Base-by-base conservation (phyloP, 2,888 invertebrate genomes). In the Lasioglossum vierecki region DNA sequence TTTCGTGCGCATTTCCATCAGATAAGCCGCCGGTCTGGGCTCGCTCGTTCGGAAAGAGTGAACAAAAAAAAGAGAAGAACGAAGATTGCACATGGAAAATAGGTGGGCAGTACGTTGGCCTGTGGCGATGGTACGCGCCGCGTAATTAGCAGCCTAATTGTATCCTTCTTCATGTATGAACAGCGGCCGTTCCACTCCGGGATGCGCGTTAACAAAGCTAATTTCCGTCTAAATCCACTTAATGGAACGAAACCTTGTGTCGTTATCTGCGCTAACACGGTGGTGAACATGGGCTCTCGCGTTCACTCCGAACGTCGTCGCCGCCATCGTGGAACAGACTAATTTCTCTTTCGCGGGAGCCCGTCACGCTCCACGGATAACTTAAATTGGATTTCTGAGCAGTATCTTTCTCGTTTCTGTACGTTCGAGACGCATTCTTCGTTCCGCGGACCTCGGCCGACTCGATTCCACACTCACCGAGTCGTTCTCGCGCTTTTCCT, bases 81-180 rank as follows among this genome's bases (percentile, higher is more conserved):
- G 60, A 15, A 71, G 70, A 22, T 18, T n/a, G n/a, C 46, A 35
- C 46, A n/a, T 44, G 76, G 75, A 77, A 87, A 89, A 85, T 79
- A 82, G 86, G 82, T 39, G 88, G 87, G 79, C 82, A 86, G 83
- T 85, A 83, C 76, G 82, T 26, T 57, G 82, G 35, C 57, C 53
- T 22, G 76, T 68, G 71, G 76, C 22, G 53, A 74, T 60, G 66
- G 78, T 49, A 72, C 77, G 72, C 83, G 75, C 35, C 80, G 79
- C 82, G 76, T 89, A 89, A 89, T 89, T 89, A 89, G 77, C 63
- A 74, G 76, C 75, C 77, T 89, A 89, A 89, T 89, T 89, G 84
- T 85, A 90, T 86, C 82, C 87, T 26, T 53, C 60, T 87, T 84
- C 82, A 84, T 85, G 88, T 86, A 86, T 85, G 86, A 89, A 82